Base-by-base conservation (phyloP, 64 coral and sea anemone genomes). In the Trachythela sp. region DNA sequence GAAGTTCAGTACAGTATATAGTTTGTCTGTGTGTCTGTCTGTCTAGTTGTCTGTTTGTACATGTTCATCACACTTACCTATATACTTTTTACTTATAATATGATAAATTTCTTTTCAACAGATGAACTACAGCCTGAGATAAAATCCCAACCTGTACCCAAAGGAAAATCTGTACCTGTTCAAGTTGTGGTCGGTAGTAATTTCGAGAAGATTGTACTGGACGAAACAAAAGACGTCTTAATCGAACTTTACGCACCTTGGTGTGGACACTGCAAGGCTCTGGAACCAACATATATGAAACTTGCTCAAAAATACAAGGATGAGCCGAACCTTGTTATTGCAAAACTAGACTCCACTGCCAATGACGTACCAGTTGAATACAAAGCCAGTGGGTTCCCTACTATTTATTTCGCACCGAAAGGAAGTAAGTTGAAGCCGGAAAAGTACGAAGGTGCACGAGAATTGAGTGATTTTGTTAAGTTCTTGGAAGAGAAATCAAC, bases 231-330 rank as follows among this genome's bases (percentile, higher is more conserved):
- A 39, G 96, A 99, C 29, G 96, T 99, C 42, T 89, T 99, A 14
- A 91, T 99, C 17, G 96, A 99, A 43, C 87, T 99, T 22, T 99
- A 99, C 54, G 96, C 96, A 0, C 96, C 96, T 26, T 99, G 96
- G 96, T 99, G 96, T 42, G 96, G 96, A 1, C 96, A 99, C 36
- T 99, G 96, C 49, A 94, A 99, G 24, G 86, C 91, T 0, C 37
- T 99, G 6, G 96, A 95, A 48, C 96, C 96, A 24, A 86, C 70
- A 6, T 99, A 93, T 86, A 99, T 93, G 93, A 99, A 95, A 86
- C 71, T 99, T 6, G 96, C 91, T 18, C 94, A 99, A 37, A 91
- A 93, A 54, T 99, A 95, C 51, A 92, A 93, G 42, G 93, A 93
- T 48, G 40, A 94, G 18, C 84, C 92, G 4, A 87, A 95, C 83